Conservation (phyloP, 2,888 invertebrate species). For the Cremastinae sp. region DNA sequence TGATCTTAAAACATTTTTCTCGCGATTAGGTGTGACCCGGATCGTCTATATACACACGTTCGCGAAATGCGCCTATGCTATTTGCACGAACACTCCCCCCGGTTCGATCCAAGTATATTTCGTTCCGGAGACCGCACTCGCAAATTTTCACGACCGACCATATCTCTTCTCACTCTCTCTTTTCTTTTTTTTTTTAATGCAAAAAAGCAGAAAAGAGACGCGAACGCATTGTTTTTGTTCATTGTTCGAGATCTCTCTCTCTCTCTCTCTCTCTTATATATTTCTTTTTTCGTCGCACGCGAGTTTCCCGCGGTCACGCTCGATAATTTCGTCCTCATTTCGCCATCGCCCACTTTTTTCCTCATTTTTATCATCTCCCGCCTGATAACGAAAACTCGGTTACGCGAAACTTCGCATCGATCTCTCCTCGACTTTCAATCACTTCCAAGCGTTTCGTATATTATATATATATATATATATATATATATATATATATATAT, state of each 20-base stretch:
- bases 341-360: not conserved
- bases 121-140: slow-evolving; percentile 48
- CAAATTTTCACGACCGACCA: slow-evolving; percentile 50
- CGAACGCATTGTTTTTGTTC: no score
- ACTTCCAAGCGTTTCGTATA: not conserved
- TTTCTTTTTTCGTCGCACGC: not conserved
- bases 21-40: slow-evolving; percentile 62
- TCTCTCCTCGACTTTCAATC: not conserved
- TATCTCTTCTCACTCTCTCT: no score
- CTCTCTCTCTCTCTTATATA: no score
- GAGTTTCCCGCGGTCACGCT: slow-evolving; percentile 6
- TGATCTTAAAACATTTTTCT: slow-evolving; percentile 65
- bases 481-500: no score
- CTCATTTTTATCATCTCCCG: not conserved
- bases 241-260: no score
- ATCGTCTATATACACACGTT: slow-evolving; percentile 36
- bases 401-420: slow-evolving; percentile 16
- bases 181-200: not conserved
- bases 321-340: slow-evolving; percentile 16
- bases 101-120: slow-evolving; percentile 22
- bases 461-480: no score
- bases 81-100: not conserved
- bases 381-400: slow-evolving; percentile 7
- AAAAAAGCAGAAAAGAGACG: no score
- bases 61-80: not conserved